phyloP scores from a whole-genome alignment of 2,888 invertebrate species.

The Zaprionus lineosus region DNA sequence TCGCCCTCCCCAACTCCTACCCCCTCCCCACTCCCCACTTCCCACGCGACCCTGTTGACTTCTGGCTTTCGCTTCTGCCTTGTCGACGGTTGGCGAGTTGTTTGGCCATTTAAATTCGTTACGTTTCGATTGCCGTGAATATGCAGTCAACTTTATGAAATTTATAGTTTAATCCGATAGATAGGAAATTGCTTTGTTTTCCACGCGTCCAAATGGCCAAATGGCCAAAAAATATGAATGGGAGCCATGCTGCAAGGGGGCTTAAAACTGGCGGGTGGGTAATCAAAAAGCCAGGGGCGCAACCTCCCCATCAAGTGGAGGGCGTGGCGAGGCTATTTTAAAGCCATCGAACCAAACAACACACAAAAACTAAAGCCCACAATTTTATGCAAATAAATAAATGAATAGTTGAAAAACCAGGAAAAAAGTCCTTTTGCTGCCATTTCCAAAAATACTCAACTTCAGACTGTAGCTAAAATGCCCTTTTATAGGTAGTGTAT shows the following conservation, averaged over 20 bases:
- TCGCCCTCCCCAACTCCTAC: neutral
- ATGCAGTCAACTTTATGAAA: conserved; percentile 76
- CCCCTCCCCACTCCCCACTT: neutral
- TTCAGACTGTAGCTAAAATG: conserved; percentile 21
- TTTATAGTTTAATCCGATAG: conserved; percentile 77
- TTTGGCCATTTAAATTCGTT: conserved; percentile 76
- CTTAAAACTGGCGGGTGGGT: neutral
- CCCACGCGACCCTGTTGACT: conserved; percentile 21
- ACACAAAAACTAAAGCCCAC: conserved; percentile 49
- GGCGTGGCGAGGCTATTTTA: conserved; percentile 31
- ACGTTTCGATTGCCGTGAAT: conserved; percentile 77
- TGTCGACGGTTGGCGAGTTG: conserved; percentile 49
- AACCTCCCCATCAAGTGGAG: too few species aligned
- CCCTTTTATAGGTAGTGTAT: too few species aligned
- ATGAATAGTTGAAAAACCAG: too few species aligned
- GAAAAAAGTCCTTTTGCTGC: too few species aligned
- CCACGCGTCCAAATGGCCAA: conserved; percentile 45
- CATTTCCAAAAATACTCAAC: conserved; percentile 15
- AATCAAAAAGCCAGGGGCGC: too few species aligned
- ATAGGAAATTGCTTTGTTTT: conserved; percentile 76
- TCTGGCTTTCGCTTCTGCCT: conserved; percentile 24
- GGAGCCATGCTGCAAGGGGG: neutral
- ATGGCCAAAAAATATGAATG: conserved; percentile 40
- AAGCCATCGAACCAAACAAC: conserved; percentile 44
- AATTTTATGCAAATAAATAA: conserved; percentile 44